Conservation (phyloP, 1,140 invertebrate genomes). For the Idris sp. region DNA sequence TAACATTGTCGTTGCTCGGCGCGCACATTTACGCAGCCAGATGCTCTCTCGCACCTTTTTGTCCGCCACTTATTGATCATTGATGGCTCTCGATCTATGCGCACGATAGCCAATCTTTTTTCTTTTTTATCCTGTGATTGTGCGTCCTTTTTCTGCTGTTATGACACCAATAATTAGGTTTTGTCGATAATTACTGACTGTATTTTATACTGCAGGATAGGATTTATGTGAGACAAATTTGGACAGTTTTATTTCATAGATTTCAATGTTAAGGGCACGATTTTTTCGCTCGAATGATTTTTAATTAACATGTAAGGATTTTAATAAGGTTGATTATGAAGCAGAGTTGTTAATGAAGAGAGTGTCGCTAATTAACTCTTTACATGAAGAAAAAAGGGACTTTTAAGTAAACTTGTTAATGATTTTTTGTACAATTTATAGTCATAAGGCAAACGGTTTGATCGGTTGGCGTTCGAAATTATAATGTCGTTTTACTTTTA, state of each 20-base stretch:
- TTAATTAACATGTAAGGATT: conserved; percentile 40
- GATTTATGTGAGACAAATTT: conserved; percentile 5
- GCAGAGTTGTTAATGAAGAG: background rate
- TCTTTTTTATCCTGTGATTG: background rate
- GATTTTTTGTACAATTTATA: conserved; percentile 1
- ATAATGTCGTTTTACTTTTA: too few species aligned
- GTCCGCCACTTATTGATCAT: conserved; percentile 14
- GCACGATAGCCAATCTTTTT: too few species aligned
- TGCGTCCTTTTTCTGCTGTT: conserved; percentile 12
- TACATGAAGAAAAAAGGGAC: too few species aligned
- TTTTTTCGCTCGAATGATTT: too few species aligned
- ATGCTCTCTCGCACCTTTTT: conserved; percentile 9
- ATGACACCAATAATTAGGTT: conserved; percentile 21
- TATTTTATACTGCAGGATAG: conserved; percentile 11
- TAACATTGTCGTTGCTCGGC: conserved; percentile 36
- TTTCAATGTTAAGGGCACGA: conserved; percentile 16
- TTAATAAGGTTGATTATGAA: conserved; percentile 27
- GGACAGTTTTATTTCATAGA: conserved; percentile 14
- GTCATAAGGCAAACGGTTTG: too few species aligned
- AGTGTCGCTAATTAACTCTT: conserved; percentile 47
- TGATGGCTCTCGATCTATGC: conserved; percentile 9
- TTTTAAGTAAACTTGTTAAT: conserved; percentile 1
- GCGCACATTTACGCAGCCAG: conserved; percentile 19
- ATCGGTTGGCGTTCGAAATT: too few species aligned
- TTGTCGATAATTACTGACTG: conserved; percentile 18